These are phyloP conservation scores for Tetramorium simillimum DNA, from an alignment of 1,140 invertebrate species.

Conservation along the genomic window DNA sequence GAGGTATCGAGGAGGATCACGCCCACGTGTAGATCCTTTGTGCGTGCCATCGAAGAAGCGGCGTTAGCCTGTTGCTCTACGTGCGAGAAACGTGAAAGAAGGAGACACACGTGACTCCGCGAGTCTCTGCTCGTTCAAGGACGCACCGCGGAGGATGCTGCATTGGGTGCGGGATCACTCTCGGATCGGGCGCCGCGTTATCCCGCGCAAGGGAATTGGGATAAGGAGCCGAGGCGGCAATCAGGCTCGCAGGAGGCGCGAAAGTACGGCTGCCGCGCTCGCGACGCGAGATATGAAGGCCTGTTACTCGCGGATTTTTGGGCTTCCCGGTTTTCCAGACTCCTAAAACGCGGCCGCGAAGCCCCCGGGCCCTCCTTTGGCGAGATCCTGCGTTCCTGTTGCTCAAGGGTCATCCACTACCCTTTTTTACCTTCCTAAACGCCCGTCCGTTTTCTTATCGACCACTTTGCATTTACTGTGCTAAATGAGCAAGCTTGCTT, in stretches of 20 bases:
- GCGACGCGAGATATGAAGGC: slow-evolving; percentile 73
- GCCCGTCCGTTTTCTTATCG: slow-evolving; percentile 5
- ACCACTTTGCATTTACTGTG: background rate
- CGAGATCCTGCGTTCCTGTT: slow-evolving; percentile 80
- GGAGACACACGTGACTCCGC: slow-evolving; percentile 9
- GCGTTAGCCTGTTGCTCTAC: slow-evolving; percentile 69
- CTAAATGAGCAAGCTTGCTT: background rate
- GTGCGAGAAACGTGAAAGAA: slow-evolving; percentile 19
- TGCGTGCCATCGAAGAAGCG: slow-evolving; percentile 28
- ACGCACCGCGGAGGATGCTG: slow-evolving; percentile 1
- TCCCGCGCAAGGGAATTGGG: slow-evolving; percentile 78
- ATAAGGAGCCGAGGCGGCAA: slow-evolving; percentile 80
- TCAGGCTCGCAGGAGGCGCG: slow-evolving; percentile 77
- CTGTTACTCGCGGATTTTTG: slow-evolving; percentile 78
- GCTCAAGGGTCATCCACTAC: slow-evolving; percentile 82
- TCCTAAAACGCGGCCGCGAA: background rate
- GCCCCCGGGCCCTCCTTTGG: slow-evolving; percentile 66
- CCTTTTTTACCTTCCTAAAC: slow-evolving; percentile 81
- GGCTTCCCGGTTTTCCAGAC: slow-evolving; percentile 71
- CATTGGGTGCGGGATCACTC: slow-evolving; percentile 23
- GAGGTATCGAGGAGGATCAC: slow-evolving; percentile 52
- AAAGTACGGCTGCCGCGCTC: slow-evolving; percentile 53
- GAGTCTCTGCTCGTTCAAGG: slow-evolving; percentile 40
- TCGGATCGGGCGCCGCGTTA: slow-evolving; percentile 55
- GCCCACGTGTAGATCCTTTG: slow-evolving; percentile 56